phyloP scores from a whole-genome alignment of 2,113 vertebrate genomes.

The Pteruthius melanotis region DNA sequence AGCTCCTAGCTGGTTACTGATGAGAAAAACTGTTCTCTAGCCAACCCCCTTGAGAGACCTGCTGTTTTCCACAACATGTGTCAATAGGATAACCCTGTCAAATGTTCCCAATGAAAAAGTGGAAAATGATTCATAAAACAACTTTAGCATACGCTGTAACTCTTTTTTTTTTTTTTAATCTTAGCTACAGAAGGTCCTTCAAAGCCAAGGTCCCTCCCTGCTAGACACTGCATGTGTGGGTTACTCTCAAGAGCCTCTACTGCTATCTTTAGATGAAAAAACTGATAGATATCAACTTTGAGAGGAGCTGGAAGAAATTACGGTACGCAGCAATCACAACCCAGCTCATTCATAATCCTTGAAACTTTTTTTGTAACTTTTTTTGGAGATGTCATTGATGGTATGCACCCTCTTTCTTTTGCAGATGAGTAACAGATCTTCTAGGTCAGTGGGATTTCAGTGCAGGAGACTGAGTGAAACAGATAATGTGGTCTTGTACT shows the following conservation, averaged over 20 bases:
- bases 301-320: neutral
- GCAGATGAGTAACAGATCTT: neutral
- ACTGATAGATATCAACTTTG: neutral
- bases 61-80: neutral
- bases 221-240: neutral
- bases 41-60: neutral
- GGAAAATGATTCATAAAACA: neutral
- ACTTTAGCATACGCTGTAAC: neutral
- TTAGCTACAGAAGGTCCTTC: neutral
- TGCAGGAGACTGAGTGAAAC: neutral
- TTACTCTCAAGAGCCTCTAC: neutral
- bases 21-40: neutral
- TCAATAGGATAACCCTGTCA: neutral
- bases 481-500: neutral
- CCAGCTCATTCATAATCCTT: neutral
- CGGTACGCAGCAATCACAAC: neutral
- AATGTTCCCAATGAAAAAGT: neutral
- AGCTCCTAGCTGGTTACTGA: neutral
- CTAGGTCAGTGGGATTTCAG: neutral
- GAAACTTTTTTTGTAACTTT: neutral
- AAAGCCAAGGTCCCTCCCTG: neutral
- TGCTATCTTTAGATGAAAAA: neutral
- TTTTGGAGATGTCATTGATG: rapidly evolving
- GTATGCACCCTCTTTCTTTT: neutral
- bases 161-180: neutral